Evolutionary conservation across 2,113 vertebrate species (phyloP).

Genomic region (Chelonoidis abingdonii): DNA sequence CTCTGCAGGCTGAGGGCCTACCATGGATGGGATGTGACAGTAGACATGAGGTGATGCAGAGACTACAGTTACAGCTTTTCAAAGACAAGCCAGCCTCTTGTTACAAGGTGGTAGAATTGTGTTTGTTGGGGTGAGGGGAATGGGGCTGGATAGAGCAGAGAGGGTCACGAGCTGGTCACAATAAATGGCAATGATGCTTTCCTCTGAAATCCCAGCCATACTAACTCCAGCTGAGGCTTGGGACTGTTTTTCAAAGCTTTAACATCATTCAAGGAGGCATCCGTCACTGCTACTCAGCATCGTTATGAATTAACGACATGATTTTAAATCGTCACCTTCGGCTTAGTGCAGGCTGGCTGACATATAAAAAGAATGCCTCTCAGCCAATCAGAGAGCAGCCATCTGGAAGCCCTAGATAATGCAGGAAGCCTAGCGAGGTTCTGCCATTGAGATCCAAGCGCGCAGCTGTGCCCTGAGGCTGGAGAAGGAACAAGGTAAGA

Average conservation of each 20-base stretch:
- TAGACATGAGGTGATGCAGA: not conserved
- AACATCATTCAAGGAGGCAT: constrained; percentile 57
- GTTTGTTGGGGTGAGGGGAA: not conserved
- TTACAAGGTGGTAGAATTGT: not conserved
- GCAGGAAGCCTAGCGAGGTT: not conserved
- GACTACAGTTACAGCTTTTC: not conserved
- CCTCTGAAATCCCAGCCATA: not conserved
- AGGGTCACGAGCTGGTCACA: not conserved
- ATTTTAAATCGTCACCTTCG: constrained; percentile 56
- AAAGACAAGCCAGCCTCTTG: not conserved
- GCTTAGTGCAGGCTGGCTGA: constrained; percentile 5
- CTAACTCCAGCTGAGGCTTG: not conserved
- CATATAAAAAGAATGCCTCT: not conserved
- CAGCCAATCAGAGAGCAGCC: not conserved
- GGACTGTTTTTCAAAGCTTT: constrained; percentile 24
- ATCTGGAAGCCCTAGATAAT: accelerated
- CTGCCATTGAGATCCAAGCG: not conserved
- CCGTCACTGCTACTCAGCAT: constrained; percentile 60
- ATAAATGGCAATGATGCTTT: not conserved
- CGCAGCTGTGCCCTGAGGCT: not conserved
- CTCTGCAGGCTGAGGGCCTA: not conserved
- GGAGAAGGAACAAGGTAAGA: not conserved
- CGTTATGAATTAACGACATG: not conserved
- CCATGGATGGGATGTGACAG: not conserved
- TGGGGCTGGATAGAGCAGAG: not conserved